Conservation (phyloP, 2,888 invertebrate species). For the Oscheius onirici region DNA sequence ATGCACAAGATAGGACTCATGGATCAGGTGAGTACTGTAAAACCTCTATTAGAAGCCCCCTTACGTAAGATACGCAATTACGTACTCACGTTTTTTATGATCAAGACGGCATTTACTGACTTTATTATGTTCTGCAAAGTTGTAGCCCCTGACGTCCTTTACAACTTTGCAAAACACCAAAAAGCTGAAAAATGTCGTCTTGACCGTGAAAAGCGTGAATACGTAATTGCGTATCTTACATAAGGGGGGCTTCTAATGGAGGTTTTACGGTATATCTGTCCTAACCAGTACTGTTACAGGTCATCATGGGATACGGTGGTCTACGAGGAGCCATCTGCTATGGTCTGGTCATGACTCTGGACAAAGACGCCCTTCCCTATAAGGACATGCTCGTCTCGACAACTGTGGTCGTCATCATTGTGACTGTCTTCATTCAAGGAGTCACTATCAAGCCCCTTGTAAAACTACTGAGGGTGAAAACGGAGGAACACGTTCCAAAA, state of each 20-base stretch:
- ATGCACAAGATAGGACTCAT: slow-evolving; percentile 84
- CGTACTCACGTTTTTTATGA: too few relatives aligned
- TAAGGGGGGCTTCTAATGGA: too few relatives aligned
- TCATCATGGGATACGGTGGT: slow-evolving; percentile 95
- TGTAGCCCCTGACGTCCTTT: too few relatives aligned
- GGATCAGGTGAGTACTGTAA: slow-evolving; percentile 77
- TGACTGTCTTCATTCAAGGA: slow-evolving; percentile 96
- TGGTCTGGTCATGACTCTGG: slow-evolving; percentile 81
- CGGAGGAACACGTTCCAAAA: slow-evolving; percentile 47
- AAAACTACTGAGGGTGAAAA: slow-evolving; percentile 88
- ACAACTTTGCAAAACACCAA: too few relatives aligned
- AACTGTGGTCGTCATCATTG: slow-evolving; percentile 94
- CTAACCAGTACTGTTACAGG: slow-evolving; percentile 73
- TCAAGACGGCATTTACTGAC: too few relatives aligned
- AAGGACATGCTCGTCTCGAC: slow-evolving; percentile 98
- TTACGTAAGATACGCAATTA: too few relatives aligned
- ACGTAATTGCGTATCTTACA: too few relatives aligned
- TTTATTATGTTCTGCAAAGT: too few relatives aligned
- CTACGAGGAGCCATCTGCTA: slow-evolving; percentile 96
- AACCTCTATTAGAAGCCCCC: too few relatives aligned
- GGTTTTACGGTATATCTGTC: too few relatives aligned
- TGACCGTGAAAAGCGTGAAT: too few relatives aligned
- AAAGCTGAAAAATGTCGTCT: too few relatives aligned
- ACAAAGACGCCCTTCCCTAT: slow-evolving; percentile 80
- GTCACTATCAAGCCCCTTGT: slow-evolving; percentile 98